Percentiles rank a stretch among this genome's conserved stretches.
phyloP scores from a whole-genome alignment of 1,140 invertebrate genomes.

The Drosophila oshimai region DNA sequence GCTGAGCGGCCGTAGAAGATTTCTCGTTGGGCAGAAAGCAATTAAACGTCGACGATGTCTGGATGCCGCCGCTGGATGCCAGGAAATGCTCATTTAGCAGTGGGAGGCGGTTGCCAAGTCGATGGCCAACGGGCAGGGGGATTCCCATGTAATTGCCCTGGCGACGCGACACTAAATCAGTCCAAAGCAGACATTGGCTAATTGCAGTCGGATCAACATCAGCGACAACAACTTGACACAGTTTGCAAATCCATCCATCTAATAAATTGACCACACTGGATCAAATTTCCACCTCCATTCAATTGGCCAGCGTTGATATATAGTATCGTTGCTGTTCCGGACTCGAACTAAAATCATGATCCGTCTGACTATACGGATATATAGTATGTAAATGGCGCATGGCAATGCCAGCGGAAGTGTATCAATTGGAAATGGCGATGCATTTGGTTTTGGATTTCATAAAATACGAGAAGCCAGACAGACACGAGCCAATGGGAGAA shows the following conservation, averaged over 20 bases:
- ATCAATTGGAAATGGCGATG: constrained; percentile 71
- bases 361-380: not conserved
- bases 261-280: constrained; percentile 1
- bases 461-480: constrained; percentile 6
- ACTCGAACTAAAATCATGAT: constrained; percentile 57
- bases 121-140: not conserved
- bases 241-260: constrained; percentile 53
- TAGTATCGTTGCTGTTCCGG: constrained; percentile 31
- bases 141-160: constrained; percentile 69
- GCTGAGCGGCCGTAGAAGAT: constrained; percentile 55
- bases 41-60: constrained; percentile 71
- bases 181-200: constrained; percentile 72
- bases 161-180: constrained; percentile 76
- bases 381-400: constrained; percentile 17
- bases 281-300: constrained; percentile 51
- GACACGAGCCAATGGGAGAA: constrained; percentile 50
- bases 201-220: constrained; percentile 52
- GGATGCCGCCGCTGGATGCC: constrained; percentile 77
- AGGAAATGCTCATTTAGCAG: constrained; percentile 82
- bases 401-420: constrained; percentile 56
- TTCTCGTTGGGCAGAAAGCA: constrained; percentile 76
- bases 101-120: constrained; percentile 25
- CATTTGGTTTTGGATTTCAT: constrained; percentile 66
- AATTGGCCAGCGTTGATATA: not conserved
- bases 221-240: constrained; percentile 66